A percentile compares a stretch with the other conserved stretches of the same genome.
Conservation (phyloP, 1,140 invertebrate genomes). For the Melitaea cinxia region DNA sequence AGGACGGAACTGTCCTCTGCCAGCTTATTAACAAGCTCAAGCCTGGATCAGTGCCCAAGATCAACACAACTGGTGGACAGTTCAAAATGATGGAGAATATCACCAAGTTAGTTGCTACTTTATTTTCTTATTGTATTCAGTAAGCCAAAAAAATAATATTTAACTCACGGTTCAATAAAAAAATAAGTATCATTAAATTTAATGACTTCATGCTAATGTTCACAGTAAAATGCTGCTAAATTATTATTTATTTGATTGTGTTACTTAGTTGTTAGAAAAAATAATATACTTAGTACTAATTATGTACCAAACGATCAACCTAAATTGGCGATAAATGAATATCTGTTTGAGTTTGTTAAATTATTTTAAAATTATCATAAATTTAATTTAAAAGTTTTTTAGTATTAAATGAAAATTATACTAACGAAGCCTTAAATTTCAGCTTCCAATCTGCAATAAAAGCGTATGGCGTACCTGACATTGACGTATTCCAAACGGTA, state of each 20-base stretch:
- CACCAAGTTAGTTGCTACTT: slow-evolving; percentile 85
- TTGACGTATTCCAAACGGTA: slow-evolving; percentile 98
- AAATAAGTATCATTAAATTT: too few relatives aligned
- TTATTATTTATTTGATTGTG: background rate
- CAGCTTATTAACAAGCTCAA: slow-evolving; percentile 94
- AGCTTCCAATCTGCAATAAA: slow-evolving; percentile 95
- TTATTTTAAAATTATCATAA: background rate
- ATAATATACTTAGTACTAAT: background rate
- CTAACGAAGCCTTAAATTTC: slow-evolving; percentile 35
- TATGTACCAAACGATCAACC: background rate
- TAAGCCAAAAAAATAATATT: too few relatives aligned
- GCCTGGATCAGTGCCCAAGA: slow-evolving; percentile 91
- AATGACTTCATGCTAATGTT: too few relatives aligned
- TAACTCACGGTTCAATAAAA: too few relatives aligned
- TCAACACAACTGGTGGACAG: slow-evolving; percentile 93
- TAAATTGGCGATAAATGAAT: background rate
- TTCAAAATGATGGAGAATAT: slow-evolving; percentile 99
- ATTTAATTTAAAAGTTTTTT: background rate
- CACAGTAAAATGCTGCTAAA: background rate
- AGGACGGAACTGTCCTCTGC: slow-evolving; percentile 94
- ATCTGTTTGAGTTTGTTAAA: background rate
- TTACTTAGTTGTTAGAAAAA: background rate
- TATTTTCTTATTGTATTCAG: too few relatives aligned
- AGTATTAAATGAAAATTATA: background rate
- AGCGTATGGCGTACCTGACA: slow-evolving; percentile 94